Evolutionary conservation across 2,888 invertebrate species (phyloP), one percentile per base, ranked within the genome.

Genomic region (Tuberolachnus salignus): DNA sequence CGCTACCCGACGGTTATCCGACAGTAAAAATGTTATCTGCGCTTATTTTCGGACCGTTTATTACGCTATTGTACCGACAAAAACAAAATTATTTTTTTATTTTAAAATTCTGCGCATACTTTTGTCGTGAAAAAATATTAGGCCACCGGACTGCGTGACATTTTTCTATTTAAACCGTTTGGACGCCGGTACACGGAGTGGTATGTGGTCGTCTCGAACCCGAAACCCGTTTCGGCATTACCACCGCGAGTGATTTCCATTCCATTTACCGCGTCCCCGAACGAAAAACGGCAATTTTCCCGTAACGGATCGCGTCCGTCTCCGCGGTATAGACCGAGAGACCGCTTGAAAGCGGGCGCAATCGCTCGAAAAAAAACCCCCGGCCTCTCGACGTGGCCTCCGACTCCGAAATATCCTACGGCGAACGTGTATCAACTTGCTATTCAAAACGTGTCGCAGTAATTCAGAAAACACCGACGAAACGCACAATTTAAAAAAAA

Each of bases 1-100:
- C 26, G 26, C 26, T 34, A 34, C 34, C 6, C n/a, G n/a, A n/a
- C n/a, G n/a, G n/a, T n/a, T 23, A 10, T 59, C 16, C 16, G 16
- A 26, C 59, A 26, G 59, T 59, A n/a, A 59, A n/a, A 59, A 59
- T 26, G 59, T 26, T 59, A 59, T 59, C 59, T 59, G 26, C 3
- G 16, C 26, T 59, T 59, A 23, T 59, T 26, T 26, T 59, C 26
- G 16, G 26, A 59, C 23, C 16, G 59, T 59, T 26, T 26, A 10
- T 59, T 59, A 34, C 34, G 34, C 34, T 34, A 34, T 34, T 34
- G 34, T 34, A 59, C 26, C 59, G 59, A 16, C 55, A 55, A 21
- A n/a, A 59, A 59, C 16, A 59, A 10, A 26, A n/a, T n/a, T n/a
- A n/a, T n/a, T n/a, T n/a, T n/a, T n/a, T n/a, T n/a, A n/a, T n/a